Percentiles rank a stretch among this genome's conserved stretches.
These are phyloP conservation scores for Tapirus indicus DNA, from an alignment of 2,797 vertebrate genomes.

Conservation along the genomic window DNA sequence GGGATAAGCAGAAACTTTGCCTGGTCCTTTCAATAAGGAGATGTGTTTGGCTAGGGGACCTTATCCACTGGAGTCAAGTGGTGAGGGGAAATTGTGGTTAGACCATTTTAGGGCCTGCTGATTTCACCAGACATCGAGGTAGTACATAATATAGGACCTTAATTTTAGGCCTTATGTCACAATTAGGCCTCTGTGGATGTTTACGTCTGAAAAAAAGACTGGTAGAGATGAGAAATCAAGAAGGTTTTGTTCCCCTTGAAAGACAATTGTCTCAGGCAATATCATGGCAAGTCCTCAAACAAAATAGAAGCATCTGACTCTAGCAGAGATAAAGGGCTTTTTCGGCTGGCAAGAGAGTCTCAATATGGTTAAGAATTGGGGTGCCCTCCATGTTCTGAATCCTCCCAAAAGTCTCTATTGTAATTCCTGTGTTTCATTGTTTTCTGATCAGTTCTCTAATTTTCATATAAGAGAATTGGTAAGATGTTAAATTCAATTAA, in stretches of 20 bases:
- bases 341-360: neutral
- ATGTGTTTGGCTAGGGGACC: neutral
- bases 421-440: neutral
- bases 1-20: neutral
- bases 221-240: neutral
- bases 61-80: neutral
- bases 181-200: neutral
- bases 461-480: neutral
- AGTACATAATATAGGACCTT: neutral
- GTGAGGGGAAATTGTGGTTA: neutral
- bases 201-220: neutral
- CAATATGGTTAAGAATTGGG: neutral
- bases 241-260: neutral
- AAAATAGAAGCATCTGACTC: neutral
- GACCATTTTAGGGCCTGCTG: neutral
- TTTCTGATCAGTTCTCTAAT: neutral
- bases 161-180: neutral
- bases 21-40: neutral
- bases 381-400: neutral
- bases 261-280: neutral
- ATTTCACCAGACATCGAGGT: neutral
- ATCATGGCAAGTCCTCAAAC: neutral
- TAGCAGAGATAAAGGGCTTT: neutral
- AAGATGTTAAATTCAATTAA: neutral
- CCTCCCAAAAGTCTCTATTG: neutral